Conservation (phyloP, 2,888 invertebrate species). For the Elysia crispata region DNA sequence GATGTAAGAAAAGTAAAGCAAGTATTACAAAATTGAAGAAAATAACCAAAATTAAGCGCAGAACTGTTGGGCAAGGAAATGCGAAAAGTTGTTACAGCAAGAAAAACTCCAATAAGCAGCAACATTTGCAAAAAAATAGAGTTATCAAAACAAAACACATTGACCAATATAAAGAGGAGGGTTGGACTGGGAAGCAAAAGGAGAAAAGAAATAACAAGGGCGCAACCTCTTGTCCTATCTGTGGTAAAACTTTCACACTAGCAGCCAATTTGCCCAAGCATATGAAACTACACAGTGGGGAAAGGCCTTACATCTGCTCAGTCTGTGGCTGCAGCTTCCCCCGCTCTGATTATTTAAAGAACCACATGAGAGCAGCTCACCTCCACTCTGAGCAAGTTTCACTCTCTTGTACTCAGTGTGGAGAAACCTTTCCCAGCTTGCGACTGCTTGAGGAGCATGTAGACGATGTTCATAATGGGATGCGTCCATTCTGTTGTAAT, state of each 20-base stretch:
- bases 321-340: conserved; percentile 45
- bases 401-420: conserved; percentile 42
- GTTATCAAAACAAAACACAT: too few species aligned
- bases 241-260: conserved; percentile 43
- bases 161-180: too few species aligned
- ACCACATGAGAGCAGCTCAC: conserved; percentile 24
- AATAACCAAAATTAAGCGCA: too few species aligned
- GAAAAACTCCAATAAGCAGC: too few species aligned
- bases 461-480: conserved; percentile 95
- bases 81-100: too few species aligned
- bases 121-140: too few species aligned
- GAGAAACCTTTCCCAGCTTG: conserved; percentile 23
- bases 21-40: too few species aligned
- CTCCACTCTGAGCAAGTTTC: conserved; percentile 35
- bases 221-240: conserved; percentile 29
- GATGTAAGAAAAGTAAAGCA: neutral
- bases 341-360: conserved; percentile 45
- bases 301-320: conserved; percentile 45
- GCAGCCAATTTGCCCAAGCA: conserved; percentile 44
- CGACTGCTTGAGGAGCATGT: conserved; percentile 83
- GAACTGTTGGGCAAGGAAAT: too few species aligned
- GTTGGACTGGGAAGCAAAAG: too few species aligned
- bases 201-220: neutral
- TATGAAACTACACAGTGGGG: conserved; percentile 47
- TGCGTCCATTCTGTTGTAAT: conserved; percentile 94